Evolutionary conservation across 2,888 invertebrate species (phyloP).

Genomic region (Caenorhabditis drosophilae): DNA sequence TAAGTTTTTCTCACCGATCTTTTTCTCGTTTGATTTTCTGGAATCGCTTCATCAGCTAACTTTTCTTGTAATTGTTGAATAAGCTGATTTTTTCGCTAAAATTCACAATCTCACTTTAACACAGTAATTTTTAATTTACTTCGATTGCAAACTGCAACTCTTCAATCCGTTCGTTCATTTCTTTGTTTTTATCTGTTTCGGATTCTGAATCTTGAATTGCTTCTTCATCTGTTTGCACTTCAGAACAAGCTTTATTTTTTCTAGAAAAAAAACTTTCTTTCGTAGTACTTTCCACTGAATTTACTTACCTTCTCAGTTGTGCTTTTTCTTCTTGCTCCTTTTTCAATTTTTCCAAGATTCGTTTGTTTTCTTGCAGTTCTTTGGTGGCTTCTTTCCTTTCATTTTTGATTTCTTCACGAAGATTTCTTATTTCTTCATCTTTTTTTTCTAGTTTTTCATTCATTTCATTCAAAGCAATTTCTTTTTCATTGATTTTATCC

Average conservation of each 20-base stretch:
- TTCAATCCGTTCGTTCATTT: conserved; percentile 40
- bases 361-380: too few species aligned
- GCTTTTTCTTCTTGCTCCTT: conserved; percentile 16
- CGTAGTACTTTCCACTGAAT: too few species aligned
- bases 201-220: conserved; percentile 41
- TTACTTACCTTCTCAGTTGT: too few species aligned
- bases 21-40: conserved; percentile 48
- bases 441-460: conserved; percentile 38
- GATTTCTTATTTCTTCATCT: conserved; percentile 25
- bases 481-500: conserved; percentile 30
- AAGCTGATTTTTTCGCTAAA: conserved; percentile 43
- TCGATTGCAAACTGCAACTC: conserved; percentile 46
- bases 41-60: conserved; percentile 35
- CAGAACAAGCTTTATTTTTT: conserved; percentile 12
- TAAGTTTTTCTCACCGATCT: conserved; percentile 40
- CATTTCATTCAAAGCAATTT: conserved; percentile 22
- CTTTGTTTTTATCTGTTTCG: too few species aligned
- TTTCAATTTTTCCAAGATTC: too few species aligned
- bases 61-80: conserved; percentile 50
- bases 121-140: too few species aligned
- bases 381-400: too few species aligned
- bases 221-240: conserved; percentile 34
- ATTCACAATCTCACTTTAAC: too few species aligned
- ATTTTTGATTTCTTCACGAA: conserved; percentile 44
- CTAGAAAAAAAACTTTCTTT: too few species aligned